Percentiles rank a stretch among this genome's conserved stretches.
These are phyloP conservation scores for Drosophila neutralis DNA, from an alignment of 2,888 invertebrate genomes.

Conservation along the genomic window DNA sequence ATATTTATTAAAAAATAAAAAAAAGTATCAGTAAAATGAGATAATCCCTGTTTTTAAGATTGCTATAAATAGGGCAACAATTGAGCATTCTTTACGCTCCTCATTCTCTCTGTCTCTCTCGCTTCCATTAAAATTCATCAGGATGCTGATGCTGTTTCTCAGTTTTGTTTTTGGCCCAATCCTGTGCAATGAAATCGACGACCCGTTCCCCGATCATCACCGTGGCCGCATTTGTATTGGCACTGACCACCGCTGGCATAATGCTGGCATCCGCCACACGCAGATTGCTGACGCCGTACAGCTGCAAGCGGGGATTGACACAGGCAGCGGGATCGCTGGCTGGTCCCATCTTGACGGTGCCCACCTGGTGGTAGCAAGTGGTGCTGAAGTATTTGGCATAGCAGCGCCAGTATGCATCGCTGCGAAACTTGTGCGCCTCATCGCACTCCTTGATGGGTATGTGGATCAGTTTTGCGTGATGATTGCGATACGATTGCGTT, in stretches of 20 bases:
- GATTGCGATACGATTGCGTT: conserved; percentile 84
- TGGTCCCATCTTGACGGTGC: conserved; percentile 91
- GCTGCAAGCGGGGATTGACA: conserved; percentile 88
- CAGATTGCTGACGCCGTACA: conserved; percentile 88
- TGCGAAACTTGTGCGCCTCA: conserved; percentile 53
- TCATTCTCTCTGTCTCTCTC: neutral
- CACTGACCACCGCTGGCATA: conserved; percentile 91
- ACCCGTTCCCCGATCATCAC: conserved; percentile 95
- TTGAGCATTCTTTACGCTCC: neutral
- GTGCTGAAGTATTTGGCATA: conserved; percentile 88
- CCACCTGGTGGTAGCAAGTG: conserved; percentile 89
- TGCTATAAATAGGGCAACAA: no score
- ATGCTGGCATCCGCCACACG: conserved; percentile 91
- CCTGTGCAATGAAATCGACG: conserved; percentile 86
- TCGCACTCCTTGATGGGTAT: conserved; percentile 76
- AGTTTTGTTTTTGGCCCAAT: conserved; percentile 58
- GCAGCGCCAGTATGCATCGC: conserved; percentile 88
- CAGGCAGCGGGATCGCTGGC: conserved; percentile 87
- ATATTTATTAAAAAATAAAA: neutral
- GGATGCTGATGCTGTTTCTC: conserved; percentile 30
- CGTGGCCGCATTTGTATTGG: conserved; percentile 93
- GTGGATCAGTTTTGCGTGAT: conserved; percentile 72
- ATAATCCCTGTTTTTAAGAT: neutral
- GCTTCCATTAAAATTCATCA: conserved; percentile 38
- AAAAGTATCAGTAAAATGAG: neutral